These are phyloP conservation scores for Napeogenes inachia DNA, from an alignment of 2,888 invertebrate genomes.

Conservation along the genomic window DNA sequence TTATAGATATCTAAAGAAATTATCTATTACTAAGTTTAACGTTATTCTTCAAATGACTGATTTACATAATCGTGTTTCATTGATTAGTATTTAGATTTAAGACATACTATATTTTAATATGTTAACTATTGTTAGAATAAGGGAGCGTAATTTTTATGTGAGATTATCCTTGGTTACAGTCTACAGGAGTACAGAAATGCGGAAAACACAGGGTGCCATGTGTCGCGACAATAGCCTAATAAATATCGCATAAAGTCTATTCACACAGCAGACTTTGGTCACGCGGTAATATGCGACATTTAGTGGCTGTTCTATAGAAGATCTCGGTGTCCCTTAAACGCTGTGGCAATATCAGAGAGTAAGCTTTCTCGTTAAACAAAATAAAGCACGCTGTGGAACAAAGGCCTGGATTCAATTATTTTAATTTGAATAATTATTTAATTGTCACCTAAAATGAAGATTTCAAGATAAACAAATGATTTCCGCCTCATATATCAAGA, in stretches of 20 bases:
- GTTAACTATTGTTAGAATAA: slow-evolving; percentile 35
- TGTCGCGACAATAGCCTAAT: slow-evolving; percentile 6
- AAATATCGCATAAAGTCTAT: slow-evolving; percentile 3
- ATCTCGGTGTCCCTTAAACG: neutral
- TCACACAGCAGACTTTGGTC: slow-evolving; percentile 1
- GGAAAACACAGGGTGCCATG: slow-evolving; percentile 9
- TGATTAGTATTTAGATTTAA: slow-evolving; percentile 48
- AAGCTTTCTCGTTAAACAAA: too few species aligned
- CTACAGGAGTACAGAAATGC: slow-evolving; percentile 13
- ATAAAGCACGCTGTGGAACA: too few species aligned
- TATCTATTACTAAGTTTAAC: slow-evolving; percentile 43
- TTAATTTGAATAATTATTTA: too few species aligned
- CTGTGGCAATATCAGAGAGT: too few species aligned
- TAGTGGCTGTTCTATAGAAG: neutral
- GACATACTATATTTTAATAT: slow-evolving; percentile 44
- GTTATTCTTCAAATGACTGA: slow-evolving; percentile 63
- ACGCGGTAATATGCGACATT: neutral
- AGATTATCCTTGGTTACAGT: slow-evolving; percentile 18
- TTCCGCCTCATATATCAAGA: too few species aligned
- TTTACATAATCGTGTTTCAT: slow-evolving; percentile 60
- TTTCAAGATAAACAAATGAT: too few species aligned
- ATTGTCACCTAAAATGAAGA: too few species aligned
- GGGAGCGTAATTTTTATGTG: slow-evolving; percentile 14
- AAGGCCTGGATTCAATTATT: too few species aligned
- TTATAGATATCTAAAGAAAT: slow-evolving; percentile 32